Evolutionary conservation across 2,113 vertebrate species (phyloP).

Genomic region (Lethenteron reissneri): DNA sequence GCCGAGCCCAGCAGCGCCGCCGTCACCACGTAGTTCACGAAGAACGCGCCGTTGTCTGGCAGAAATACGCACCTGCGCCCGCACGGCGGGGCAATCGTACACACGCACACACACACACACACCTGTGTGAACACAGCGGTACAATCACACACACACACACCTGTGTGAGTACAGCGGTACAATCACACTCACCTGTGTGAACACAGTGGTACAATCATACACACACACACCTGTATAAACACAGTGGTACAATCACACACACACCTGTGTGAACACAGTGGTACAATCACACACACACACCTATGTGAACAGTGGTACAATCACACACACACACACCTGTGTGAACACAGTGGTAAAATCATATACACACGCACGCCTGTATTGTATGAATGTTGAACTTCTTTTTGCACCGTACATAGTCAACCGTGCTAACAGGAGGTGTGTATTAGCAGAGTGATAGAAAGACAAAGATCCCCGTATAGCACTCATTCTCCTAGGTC

Average conservation of each 20-base stretch:
- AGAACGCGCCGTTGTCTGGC: slow-evolving; percentile 85
- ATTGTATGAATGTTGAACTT: background rate
- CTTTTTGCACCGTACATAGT: background rate
- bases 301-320: background rate
- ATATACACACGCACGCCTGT: background rate
- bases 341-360: background rate
- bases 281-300: slow-evolving; percentile 1
- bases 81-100: background rate
- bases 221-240: background rate
- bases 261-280: background rate
- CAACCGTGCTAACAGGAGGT: too few relatives aligned
- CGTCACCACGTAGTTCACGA: slow-evolving; percentile 79
- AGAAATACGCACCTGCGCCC: slow-evolving; percentile 65
- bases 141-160: background rate
- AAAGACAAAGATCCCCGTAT: too few relatives aligned
- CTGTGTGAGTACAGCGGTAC: background rate
- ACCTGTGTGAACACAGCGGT: background rate
- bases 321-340: background rate
- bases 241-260: background rate
- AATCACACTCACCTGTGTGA: background rate
- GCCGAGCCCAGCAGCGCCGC: slow-evolving; percentile 60
- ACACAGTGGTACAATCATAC: background rate
- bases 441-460: too few relatives aligned
- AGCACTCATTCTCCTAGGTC: too few relatives aligned
- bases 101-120: background rate